These are phyloP conservation scores for Mimas tiliae DNA, from an alignment of 2,888 invertebrate species.

Conservation along the genomic window DNA sequence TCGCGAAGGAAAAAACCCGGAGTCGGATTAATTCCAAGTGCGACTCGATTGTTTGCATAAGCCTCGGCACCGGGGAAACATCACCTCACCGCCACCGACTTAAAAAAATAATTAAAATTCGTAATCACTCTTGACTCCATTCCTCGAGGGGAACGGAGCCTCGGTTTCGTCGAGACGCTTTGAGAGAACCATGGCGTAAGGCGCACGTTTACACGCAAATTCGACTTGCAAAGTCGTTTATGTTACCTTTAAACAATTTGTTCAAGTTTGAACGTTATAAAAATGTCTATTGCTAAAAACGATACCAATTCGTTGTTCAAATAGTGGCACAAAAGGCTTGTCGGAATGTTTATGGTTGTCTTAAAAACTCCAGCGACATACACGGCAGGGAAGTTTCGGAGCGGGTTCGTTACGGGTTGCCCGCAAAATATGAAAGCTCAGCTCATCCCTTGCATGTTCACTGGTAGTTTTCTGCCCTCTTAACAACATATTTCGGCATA, in stretches of 20 bases:
- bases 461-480: conserved; percentile 80
- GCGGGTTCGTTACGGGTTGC: conserved; percentile 71
- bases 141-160: conserved; percentile 66
- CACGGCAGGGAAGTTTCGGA: conserved; percentile 70
- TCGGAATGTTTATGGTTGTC: conserved; percentile 72
- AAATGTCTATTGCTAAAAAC: conserved; percentile 67
- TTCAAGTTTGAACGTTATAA: conserved; percentile 57
- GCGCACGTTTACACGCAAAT: conserved; percentile 36
- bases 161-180: conserved; percentile 49
- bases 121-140: conserved; percentile 84
- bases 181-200: conserved; percentile 12
- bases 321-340: conserved; percentile 68
- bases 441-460: conserved; percentile 82
- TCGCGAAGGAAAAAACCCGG: conserved; percentile 79
- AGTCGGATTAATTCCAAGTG: conserved; percentile 84
- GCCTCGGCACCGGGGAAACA: conserved; percentile 79
- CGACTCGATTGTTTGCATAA: conserved; percentile 85
- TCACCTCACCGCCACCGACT: conserved; percentile 83
- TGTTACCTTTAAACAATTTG: conserved; percentile 59
- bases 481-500: conserved; percentile 84
- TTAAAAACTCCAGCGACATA: conserved; percentile 72
- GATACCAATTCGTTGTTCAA: conserved; percentile 59
- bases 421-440: conserved; percentile 79
- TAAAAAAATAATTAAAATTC: conserved; percentile 86
- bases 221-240: conserved; percentile 61